These are phyloP conservation scores for Psittacus erithacus DNA, from an alignment of 2,113 vertebrate genomes.

Conservation along the genomic window DNA sequence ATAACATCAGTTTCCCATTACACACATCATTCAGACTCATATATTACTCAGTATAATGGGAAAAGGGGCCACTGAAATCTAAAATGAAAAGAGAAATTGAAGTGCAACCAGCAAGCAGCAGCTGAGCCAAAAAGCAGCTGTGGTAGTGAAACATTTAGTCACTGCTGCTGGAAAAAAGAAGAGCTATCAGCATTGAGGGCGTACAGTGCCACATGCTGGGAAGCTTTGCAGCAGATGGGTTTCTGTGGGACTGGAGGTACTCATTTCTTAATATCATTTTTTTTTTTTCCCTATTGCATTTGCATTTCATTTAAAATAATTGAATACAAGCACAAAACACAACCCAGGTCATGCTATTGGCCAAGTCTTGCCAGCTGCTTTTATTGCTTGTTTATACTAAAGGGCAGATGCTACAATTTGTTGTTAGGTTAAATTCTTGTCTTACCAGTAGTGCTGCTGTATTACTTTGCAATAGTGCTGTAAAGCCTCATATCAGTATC, in stretches of 20 bases:
- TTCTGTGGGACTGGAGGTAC: constrained; percentile 31
- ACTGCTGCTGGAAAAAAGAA: constrained; percentile 46
- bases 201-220: constrained; percentile 27
- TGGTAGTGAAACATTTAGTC: constrained; percentile 52
- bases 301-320: background rate
- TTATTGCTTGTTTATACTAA: background rate
- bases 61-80: constrained; percentile 63
- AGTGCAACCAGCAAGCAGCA: constrained; percentile 52
- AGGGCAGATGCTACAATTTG: background rate
- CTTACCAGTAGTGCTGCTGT: background rate
- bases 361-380: background rate
- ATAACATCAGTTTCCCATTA: constrained; percentile 76
- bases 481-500: background rate
- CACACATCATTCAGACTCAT: constrained; percentile 73
- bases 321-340: background rate
- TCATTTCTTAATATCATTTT: background rate
- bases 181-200: constrained; percentile 1
- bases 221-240: constrained; percentile 16
- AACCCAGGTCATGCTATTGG: background rate
- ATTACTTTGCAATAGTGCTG: background rate
- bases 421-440: background rate
- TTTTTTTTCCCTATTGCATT: background rate
- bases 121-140: constrained; percentile 56
- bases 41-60: constrained; percentile 74
- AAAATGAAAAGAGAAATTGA: constrained; percentile 77